Evolutionary conservation across 2,797 vertebrate genomes (phyloP).

Genomic region (Triplophysa bombifrons): DNA sequence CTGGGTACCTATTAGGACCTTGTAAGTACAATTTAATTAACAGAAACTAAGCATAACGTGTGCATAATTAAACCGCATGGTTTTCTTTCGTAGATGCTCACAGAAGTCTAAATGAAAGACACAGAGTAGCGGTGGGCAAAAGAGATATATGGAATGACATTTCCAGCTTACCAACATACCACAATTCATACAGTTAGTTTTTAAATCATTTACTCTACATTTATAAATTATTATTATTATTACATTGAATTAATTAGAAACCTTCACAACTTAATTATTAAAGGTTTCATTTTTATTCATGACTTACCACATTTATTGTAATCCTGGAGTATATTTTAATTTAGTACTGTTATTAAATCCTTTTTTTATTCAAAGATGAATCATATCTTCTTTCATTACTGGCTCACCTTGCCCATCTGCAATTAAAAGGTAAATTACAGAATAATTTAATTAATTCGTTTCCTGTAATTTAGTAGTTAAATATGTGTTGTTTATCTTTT

Average conservation of each 20-base stretch:
- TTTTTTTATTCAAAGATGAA: constrained; percentile 42
- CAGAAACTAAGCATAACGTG: background rate
- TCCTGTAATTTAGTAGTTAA: background rate
- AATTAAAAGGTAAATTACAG: constrained; percentile 51
- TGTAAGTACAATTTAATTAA: constrained; percentile 57
- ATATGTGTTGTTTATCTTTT: constrained; percentile 1
- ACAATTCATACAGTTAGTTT: constrained; percentile 49
- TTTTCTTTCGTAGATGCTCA: constrained; percentile 53
- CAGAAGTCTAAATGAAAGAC: constrained; percentile 51
- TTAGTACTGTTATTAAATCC: background rate
- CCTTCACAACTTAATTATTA: background rate
- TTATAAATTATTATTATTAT: background rate
- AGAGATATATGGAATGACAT: constrained; percentile 44
- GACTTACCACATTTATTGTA: background rate
- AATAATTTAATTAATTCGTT: background rate
- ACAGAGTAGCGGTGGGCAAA: constrained; percentile 51
- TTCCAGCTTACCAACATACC: constrained; percentile 34
- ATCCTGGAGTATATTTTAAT: background rate
- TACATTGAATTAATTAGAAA: background rate
- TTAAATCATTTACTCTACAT: background rate
- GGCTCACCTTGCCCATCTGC: constrained; percentile 48
- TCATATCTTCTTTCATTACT: constrained; percentile 48
- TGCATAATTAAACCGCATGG: background rate
- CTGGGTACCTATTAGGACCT: constrained; percentile 72
- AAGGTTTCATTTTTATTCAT: too few relatives aligned